Evolutionary conservation across 2,113 vertebrate species (phyloP).

Genomic region (Colossoma macropomum): DNA sequence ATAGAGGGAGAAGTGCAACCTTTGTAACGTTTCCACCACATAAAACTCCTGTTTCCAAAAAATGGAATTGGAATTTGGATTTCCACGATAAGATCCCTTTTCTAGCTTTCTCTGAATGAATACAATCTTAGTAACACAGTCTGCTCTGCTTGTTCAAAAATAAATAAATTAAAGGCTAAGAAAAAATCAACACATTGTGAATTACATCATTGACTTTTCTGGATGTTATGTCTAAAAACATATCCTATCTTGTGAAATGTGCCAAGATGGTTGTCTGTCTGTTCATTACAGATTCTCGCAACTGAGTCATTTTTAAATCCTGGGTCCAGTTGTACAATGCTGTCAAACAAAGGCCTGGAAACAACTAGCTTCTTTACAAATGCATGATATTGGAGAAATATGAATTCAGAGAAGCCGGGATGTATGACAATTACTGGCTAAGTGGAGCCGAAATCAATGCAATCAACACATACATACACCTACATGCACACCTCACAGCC

Average conservation of each 20-base stretch:
- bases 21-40: too few species aligned
- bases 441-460: slow-evolving; percentile 25
- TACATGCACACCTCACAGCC: neutral
- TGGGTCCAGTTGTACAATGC: neutral
- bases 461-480: neutral
- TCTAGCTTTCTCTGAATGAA: neutral
- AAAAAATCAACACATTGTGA: neutral
- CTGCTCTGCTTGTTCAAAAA: neutral
- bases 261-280: neutral
- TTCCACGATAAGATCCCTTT: too few species aligned
- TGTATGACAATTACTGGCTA: slow-evolving; percentile 19
- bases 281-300: slow-evolving; percentile 7
- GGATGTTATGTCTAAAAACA: neutral
- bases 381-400: neutral
- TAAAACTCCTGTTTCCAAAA: too few species aligned
- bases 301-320: slow-evolving; percentile 7
- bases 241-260: neutral
- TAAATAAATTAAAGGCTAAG: neutral
- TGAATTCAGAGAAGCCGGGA: slow-evolving; percentile 8
- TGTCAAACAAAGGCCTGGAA: slow-evolving; percentile 11
- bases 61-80: too few species aligned
- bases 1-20: too few species aligned
- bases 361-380: slow-evolving; percentile 25
- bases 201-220: neutral
- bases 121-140: neutral